Percentiles rank a stretch among this genome's conserved stretches.
Evolutionary conservation across 2,888 invertebrate genomes (phyloP).

Genomic region (Acrobasis repandana): DNA sequence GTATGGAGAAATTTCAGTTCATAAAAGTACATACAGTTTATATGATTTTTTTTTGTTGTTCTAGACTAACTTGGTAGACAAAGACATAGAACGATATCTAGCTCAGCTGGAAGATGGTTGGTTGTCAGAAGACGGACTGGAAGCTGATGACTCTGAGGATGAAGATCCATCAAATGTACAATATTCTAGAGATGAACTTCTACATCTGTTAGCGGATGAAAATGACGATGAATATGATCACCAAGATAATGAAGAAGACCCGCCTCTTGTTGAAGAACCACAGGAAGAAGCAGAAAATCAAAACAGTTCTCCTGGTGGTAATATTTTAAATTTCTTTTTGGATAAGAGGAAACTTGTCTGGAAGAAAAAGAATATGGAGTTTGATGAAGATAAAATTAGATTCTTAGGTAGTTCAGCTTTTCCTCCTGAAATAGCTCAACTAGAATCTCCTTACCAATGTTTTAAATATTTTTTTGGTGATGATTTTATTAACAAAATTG

Average conservation of each 20-base stretch:
- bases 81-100: constrained; percentile 25
- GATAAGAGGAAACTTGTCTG: constrained; percentile 23
- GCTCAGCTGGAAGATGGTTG: constrained; percentile 24
- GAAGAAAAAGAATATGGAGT: constrained; percentile 25
- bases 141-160: constrained; percentile 25
- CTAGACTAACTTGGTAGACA: constrained; percentile 22
- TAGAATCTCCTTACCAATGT: constrained; percentile 30
- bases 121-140: constrained; percentile 28
- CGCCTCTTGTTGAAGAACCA: constrained; percentile 22
- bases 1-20: constrained; percentile 26
- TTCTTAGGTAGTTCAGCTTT: constrained; percentile 25
- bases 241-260: constrained; percentile 16
- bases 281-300: constrained; percentile 22
- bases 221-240: constrained; percentile 24
- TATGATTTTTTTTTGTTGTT: constrained; percentile 21
- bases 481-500: constrained; percentile 25
- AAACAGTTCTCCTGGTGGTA: constrained; percentile 20
- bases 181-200: constrained; percentile 5
- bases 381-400: constrained; percentile 26
- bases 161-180: constrained; percentile 18
- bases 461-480: constrained; percentile 30
- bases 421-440: constrained; percentile 21
- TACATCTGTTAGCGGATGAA: constrained; percentile 18
- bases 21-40: constrained; percentile 9
- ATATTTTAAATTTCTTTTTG: constrained; percentile 13